Conservation (phyloP, 2,113 vertebrate genomes). For the Ictalurus punctatus region DNA sequence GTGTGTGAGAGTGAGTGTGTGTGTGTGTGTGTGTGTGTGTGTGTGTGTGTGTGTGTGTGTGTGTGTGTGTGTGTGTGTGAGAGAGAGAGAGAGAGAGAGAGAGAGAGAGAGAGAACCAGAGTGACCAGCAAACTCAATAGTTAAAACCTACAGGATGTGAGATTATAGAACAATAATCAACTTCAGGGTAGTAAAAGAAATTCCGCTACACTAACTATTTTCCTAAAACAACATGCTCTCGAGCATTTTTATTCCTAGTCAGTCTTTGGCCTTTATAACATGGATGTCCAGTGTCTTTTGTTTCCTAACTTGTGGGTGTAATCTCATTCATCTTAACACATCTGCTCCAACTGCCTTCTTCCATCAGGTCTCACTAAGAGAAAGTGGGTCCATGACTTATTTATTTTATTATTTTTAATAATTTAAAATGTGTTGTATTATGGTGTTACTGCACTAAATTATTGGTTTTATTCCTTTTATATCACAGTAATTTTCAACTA, state of each 20-base stretch:
- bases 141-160: not conserved
- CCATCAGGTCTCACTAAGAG: not conserved
- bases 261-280: not conserved
- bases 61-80: not conserved
- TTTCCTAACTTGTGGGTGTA: not conserved
- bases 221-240: not conserved
- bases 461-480: not conserved
- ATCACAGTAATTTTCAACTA: not conserved
- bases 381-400: not conserved
- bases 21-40: not conserved
- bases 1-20: not conserved
- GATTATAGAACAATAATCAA: not conserved
- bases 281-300: not conserved
- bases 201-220: not conserved
- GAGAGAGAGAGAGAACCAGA: too few relatives aligned
- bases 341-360: not conserved
- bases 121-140: too few relatives aligned
- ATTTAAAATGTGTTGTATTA: not conserved
- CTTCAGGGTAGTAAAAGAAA: not conserved
- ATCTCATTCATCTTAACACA: not conserved
- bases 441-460: not conserved
- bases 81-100: not conserved
- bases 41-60: not conserved
- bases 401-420: not conserved
- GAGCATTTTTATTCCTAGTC: not conserved